Evolutionary conservation across 2,797 vertebrate species (phyloP).

Genomic region (Molossus alvarezi): DNA sequence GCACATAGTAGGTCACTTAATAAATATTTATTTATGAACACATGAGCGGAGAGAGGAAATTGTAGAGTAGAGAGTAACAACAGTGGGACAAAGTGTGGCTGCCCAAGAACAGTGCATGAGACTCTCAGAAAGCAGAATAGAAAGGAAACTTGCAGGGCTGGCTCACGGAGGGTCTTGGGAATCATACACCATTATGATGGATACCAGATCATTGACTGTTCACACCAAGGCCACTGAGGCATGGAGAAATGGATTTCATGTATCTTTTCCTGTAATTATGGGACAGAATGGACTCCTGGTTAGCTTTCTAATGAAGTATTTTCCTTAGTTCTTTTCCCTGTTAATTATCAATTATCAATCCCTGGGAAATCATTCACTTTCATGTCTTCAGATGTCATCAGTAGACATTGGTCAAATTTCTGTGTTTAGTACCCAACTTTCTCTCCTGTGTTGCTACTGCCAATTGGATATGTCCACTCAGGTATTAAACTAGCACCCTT

Average conservation of each 20-base stretch:
- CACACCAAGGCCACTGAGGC: neutral
- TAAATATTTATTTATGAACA: constrained; percentile 35
- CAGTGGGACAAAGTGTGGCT: neutral
- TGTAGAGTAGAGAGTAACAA: neutral
- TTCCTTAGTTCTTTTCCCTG: constrained; percentile 50
- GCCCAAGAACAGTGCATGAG: neutral
- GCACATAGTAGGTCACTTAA: neutral
- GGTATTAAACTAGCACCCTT: neutral
- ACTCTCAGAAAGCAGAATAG: neutral
- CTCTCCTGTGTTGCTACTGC: constrained; percentile 46
- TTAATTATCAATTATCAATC: constrained; percentile 15
- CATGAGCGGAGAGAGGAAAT: constrained; percentile 16
- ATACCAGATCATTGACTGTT: neutral
- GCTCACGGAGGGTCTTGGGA: neutral
- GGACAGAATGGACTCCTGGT: constrained; percentile 12
- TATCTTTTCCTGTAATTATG: constrained; percentile 26
- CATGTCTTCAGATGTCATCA: constrained; percentile 15
- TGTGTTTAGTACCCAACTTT: constrained; percentile 7
- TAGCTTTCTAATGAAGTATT: constrained; percentile 28
- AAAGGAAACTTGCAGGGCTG: neutral
- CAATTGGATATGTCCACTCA: neutral
- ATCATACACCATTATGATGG: neutral
- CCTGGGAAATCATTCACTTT: constrained; percentile 31
- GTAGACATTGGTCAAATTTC: constrained; percentile 17
- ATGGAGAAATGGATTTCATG: constrained; percentile 7